phyloP scores from a whole-genome alignment of 1,140 invertebrate species.

The Patella vulgata region DNA sequence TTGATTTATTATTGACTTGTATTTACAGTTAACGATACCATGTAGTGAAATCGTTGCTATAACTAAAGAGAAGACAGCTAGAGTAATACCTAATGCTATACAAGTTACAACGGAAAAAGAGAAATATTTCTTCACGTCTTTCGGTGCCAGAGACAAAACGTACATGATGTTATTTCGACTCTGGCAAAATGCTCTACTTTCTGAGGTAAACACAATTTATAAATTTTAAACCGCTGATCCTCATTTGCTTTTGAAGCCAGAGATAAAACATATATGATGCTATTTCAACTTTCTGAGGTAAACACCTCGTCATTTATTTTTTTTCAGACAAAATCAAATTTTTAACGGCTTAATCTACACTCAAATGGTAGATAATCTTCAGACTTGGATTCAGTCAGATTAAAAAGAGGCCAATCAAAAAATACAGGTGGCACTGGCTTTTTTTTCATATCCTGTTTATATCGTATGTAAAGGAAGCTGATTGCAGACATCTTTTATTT shows the following conservation, averaged over 20 bases:
- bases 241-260: slow-evolving; percentile 88
- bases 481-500: too few relatives aligned
- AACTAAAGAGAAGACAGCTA: slow-evolving; percentile 91
- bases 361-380: too few relatives aligned
- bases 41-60: slow-evolving; percentile 92
- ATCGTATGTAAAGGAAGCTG: too few relatives aligned
- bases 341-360: too few relatives aligned
- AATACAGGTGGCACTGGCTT: too few relatives aligned
- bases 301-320: too few relatives aligned
- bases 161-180: slow-evolving; percentile 94
- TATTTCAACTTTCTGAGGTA: slow-evolving; percentile 93
- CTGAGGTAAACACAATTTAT: slow-evolving; percentile 82
- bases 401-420: too few relatives aligned
- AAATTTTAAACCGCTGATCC: too few relatives aligned
- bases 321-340: too few relatives aligned
- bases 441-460: too few relatives aligned
- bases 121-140: slow-evolving; percentile 93
- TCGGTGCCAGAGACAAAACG: slow-evolving; percentile 89
- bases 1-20: too few relatives aligned
- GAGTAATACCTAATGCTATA: slow-evolving; percentile 96
- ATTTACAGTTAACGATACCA: slow-evolving; percentile 70
- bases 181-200: slow-evolving; percentile 95
- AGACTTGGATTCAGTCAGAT: too few relatives aligned
- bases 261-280: slow-evolving; percentile 93
- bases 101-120: slow-evolving; percentile 83